Conservation (phyloP, 2,113 vertebrate genomes). For the Protobothrops flavoviridis region DNA sequence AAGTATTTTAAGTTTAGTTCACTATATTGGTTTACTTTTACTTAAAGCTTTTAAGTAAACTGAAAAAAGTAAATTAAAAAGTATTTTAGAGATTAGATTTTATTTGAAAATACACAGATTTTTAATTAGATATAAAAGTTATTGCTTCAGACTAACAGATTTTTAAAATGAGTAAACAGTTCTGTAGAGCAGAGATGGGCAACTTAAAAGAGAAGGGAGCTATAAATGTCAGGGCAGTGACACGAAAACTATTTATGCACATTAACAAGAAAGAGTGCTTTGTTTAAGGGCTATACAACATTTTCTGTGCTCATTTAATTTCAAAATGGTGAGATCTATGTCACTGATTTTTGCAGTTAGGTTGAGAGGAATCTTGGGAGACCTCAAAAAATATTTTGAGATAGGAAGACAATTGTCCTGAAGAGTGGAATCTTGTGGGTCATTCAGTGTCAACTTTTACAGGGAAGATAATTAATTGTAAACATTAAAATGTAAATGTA, state of each 20-base stretch:
- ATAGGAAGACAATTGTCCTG: not conserved
- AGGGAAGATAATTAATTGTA: not conserved
- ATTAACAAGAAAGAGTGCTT: not conserved
- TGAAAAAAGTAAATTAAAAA: not conserved
- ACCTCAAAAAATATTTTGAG: no score
- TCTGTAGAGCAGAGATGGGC: not conserved
- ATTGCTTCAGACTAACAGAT: not conserved
- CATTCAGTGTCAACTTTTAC: not conserved
- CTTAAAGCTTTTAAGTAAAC: not conserved
- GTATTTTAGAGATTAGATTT: not conserved
- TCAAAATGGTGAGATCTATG: not conserved
- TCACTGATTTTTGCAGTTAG: not conserved
- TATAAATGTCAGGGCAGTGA: not conserved
- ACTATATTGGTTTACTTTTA: not conserved
- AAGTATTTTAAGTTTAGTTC: not conserved
- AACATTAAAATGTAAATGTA: not conserved
- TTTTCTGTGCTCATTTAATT: not conserved
- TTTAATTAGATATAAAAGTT: not conserved
- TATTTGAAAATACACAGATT: not conserved
- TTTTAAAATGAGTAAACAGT: not conserved
- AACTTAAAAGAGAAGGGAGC: not conserved
- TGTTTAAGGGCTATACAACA: not conserved
- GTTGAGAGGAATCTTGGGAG: not conserved
- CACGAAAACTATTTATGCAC: not conserved
- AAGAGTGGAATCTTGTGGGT: not conserved